Base-by-base conservation (phyloP, 2,113 vertebrate species). In the Diglossa brunneiventris region DNA sequence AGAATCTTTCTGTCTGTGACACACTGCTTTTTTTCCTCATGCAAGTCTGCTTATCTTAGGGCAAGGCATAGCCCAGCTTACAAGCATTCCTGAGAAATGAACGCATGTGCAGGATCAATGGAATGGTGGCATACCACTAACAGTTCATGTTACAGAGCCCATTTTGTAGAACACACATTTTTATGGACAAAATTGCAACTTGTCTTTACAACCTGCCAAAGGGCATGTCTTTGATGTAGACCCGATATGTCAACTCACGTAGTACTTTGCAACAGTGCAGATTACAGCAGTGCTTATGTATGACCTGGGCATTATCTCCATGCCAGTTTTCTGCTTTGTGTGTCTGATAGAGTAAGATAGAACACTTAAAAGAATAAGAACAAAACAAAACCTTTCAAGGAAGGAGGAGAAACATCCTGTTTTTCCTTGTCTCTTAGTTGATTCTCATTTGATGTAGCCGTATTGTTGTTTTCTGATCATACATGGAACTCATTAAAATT, bases 31-130 rank as follows among this genome's bases (percentile, higher is more conserved):
- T 39, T 88, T 72, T 35, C 64, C 46, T 87, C 26, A 7, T 64
- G 41, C 61, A 72, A 93, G 90, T 76, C 83, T 95, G 90, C 96
- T 96, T 95, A 96, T 96, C 94, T 94, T 94, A 82, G 88, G 74
- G 85, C 83, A 96, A 87, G 82, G 77, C 95, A 94, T 81, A 89
- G 74, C 83, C 90, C 68, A 63, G 94, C 95, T 93, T 96, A 88
- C 87, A 86, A 59, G 93, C 96, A 97, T 97, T 97, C 96, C 95
- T 95, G 85, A 93, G 96, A 95, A 91, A 94, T 97, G 96, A 97
- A 95, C 64, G 76, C 96, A 96, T 96, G 93, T 96, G 90, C 85
- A 86, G 90, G 88, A 96, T 95, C 90, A 86, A 82, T 96, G 82
- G 93, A 92, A 95, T 95, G 90, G 94, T 95, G 88, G 96, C 95